Conservation (phyloP, 2,888 invertebrate species). For the Anthophora plumipes region DNA sequence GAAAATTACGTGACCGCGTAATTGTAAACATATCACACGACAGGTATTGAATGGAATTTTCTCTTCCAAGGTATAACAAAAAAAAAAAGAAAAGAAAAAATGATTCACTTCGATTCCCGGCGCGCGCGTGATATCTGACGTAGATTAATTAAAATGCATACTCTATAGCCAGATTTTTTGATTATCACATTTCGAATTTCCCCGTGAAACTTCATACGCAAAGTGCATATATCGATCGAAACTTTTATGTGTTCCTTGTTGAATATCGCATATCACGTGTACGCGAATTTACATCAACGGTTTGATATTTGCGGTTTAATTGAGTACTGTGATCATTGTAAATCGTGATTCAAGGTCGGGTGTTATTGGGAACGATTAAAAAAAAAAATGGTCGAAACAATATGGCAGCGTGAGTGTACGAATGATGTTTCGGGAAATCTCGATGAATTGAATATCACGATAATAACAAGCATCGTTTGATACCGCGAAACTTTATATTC, state of each 20-base stretch:
- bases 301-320: slow-evolving; percentile 9
- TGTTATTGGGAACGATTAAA: neutral
- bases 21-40: neutral
- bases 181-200: neutral
- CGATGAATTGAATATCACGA: neutral
- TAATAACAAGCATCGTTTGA: neutral
- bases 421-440: too few relatives aligned
- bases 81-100: too few relatives aligned
- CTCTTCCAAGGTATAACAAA: neutral
- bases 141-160: neutral
- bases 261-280: neutral
- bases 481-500: neutral
- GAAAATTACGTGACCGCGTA: neutral
- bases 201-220: neutral
- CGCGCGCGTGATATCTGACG: neutral
- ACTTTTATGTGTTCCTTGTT: neutral
- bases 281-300: neutral
- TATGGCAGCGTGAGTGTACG: neutral
- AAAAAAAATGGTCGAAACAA: neutral
- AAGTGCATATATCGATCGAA: neutral
- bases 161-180: neutral
- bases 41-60: neutral
- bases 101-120: neutral
- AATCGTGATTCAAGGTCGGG: neutral
- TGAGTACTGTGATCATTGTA: neutral